Base-by-base conservation (phyloP, 2,797 vertebrate species). In the Falco concolor region DNA sequence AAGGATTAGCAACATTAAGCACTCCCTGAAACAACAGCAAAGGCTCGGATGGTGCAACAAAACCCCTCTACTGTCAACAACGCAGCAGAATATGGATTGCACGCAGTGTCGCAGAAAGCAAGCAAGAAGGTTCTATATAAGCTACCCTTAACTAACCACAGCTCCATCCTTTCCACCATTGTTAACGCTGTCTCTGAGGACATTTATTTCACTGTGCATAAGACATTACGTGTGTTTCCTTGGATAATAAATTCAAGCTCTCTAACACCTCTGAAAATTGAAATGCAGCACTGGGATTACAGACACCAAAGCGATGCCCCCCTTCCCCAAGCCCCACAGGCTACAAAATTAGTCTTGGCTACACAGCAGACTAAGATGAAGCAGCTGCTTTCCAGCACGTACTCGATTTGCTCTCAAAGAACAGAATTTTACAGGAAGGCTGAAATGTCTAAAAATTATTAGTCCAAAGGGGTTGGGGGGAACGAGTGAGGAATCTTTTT, bases 101-200 rank as follows among this genome's bases (percentile, higher is more conserved):
- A 50, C 0, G 0, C 50, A 36, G 36, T 10, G 16, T 27, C 64
- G 16, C 5, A 30, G 25, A 49, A 12, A 4, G 0, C 30, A 40
- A 80, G 42, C 20, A 53, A 4, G 38, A 85, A n/a, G 45, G 63
- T 24, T 77, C n/a, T 2, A 0, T 3, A 4, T 11, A 36, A 50
- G 13, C 6, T 13, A 36, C 6, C 36, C 47, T 10, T 47, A 52
- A 18, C 28, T 42, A 57, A 36, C 12, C 36, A 74, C 27, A 77
- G 36, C 20, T 63, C 78, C 60, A 20, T 5, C 59, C 38, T 44
- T 47, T 70, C 44, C 10, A 11, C 8, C 59, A 21, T 4, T 25
- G 40, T 6, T 57, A 32, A 79, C 0, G 0, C 13, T 0, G 3
- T 40, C 47, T 45, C 52, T 1, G 0, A 40, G 57, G 49, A 57